Evolutionary conservation across 2,888 invertebrate species (phyloP).

Genomic region (Diarsia rubi): DNA sequence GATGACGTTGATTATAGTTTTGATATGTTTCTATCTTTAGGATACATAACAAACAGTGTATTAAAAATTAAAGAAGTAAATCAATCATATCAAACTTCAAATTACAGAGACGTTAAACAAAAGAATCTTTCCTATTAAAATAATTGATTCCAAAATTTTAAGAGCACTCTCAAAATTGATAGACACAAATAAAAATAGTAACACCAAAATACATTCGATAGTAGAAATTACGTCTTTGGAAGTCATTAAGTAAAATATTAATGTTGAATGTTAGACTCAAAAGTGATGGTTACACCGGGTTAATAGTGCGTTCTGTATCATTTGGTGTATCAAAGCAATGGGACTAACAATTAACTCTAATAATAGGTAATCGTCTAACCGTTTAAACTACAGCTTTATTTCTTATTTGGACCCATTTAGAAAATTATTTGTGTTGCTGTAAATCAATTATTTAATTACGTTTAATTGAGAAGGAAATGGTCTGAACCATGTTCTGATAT

Average conservation of each 20-base stretch:
- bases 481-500: slow-evolving; percentile 46
- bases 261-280: slow-evolving; percentile 74
- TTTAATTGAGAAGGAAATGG: slow-evolving; percentile 70
- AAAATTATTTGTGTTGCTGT: slow-evolving; percentile 70
- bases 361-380: slow-evolving; percentile 79
- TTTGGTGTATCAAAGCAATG: slow-evolving; percentile 82
- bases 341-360: slow-evolving; percentile 82
- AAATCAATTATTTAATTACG: slow-evolving; percentile 72
- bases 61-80: slow-evolving; percentile 2
- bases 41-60: not conserved
- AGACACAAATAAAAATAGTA: slow-evolving; percentile 55
- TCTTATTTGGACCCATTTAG: slow-evolving; percentile 67
- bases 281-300: slow-evolving; percentile 65
- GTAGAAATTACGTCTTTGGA: slow-evolving; percentile 68
- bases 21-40: no score
- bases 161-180: slow-evolving; percentile 37
- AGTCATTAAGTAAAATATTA: slow-evolving; percentile 79
- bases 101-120: slow-evolving; percentile 44
- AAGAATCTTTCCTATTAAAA: slow-evolving; percentile 41
- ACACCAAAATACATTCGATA: slow-evolving; percentile 36
- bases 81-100: slow-evolving; percentile 14
- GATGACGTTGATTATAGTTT: no score
- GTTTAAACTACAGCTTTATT: slow-evolving; percentile 67
- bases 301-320: slow-evolving; percentile 78
- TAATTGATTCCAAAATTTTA: slow-evolving; percentile 50